phyloP scores from a whole-genome alignment of 2,888 invertebrate genomes.

The Heteropelma amictum region DNA sequence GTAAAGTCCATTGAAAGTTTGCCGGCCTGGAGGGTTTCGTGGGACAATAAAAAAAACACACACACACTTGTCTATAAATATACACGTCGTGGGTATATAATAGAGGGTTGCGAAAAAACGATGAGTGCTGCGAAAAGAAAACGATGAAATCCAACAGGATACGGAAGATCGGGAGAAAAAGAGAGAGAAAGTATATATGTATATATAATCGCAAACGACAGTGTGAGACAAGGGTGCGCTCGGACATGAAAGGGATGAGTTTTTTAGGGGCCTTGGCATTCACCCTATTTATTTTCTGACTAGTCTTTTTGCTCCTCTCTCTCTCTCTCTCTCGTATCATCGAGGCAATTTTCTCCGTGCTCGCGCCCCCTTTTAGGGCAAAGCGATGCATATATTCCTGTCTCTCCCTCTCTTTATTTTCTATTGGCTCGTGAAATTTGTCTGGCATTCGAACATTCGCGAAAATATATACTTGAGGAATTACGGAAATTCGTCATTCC shows the following conservation, averaged over 20 bases:
- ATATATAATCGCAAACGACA: constrained; percentile 37
- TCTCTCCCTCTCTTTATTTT: background rate
- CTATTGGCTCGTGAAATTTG: constrained; percentile 74
- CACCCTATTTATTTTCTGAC: constrained; percentile 38
- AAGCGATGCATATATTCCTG: constrained; percentile 18
- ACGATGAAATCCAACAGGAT: no score
- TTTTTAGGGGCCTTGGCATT: constrained; percentile 33
- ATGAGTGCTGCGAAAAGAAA: constrained; percentile 7
- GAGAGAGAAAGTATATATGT: background rate
- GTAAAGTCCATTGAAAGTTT: constrained; percentile 73
- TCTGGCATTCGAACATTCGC: constrained; percentile 63
- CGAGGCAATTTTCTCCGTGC: constrained; percentile 39
- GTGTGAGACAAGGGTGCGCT: constrained; percentile 47
- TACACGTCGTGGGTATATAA: constrained; percentile 1
- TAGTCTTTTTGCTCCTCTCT: background rate
- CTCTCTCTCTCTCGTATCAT: constrained; percentile 37
- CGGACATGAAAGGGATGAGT: constrained; percentile 36
- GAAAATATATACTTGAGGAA: background rate
- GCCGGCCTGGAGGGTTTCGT: constrained; percentile 57
- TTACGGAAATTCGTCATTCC: background rate
- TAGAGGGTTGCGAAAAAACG: constrained; percentile 15
- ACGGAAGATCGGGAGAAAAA: background rate
- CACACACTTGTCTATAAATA: no score
- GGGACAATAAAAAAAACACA: constrained; percentile 66
- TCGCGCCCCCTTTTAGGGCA: constrained; percentile 12